Percentiles rank a stretch among this genome's conserved stretches.
Evolutionary conservation across 2,797 vertebrate species (phyloP).

Genomic region (Varecia variegata): DNA sequence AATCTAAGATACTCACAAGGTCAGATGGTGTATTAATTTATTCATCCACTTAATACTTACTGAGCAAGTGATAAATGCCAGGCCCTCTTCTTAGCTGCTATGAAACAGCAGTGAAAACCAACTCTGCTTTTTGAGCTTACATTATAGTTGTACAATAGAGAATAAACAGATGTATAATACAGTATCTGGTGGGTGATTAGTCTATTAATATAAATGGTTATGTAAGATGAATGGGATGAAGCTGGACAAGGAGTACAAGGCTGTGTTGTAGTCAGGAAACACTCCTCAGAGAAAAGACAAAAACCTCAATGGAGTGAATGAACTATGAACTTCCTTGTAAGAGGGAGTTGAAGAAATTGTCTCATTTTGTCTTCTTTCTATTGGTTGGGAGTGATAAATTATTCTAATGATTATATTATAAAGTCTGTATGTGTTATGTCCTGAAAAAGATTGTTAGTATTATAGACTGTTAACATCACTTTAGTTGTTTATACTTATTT

Average conservation of each 20-base stretch:
- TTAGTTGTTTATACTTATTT: not conserved
- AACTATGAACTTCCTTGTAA: not conserved
- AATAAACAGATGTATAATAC: not conserved
- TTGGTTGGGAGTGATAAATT: not conserved
- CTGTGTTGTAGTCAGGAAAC: not conserved
- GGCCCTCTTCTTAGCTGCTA: not conserved
- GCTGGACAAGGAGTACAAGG: not conserved
- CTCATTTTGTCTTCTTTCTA: not conserved
- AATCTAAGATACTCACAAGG: not conserved
- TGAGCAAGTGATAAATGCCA: not conserved
- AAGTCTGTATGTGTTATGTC: not conserved
- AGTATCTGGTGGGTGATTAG: not conserved
- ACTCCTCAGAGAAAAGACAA: not conserved
- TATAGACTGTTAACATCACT: not conserved
- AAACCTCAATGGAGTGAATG: not conserved
- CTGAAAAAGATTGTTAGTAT: not conserved
- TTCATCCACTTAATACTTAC: not conserved
- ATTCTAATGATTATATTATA: not conserved
- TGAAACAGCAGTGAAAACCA: not conserved
- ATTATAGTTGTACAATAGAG: not conserved
- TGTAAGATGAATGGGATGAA: not conserved
- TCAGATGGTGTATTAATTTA: not conserved
- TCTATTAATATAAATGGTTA: not conserved
- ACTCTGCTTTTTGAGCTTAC: not conserved
- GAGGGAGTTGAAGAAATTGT: not conserved